Percentiles rank a stretch among this genome's conserved stretches.
These are phyloP conservation scores for Apocrypta bakeri DNA, from an alignment of 1,140 invertebrate genomes.

Conservation along the genomic window DNA sequence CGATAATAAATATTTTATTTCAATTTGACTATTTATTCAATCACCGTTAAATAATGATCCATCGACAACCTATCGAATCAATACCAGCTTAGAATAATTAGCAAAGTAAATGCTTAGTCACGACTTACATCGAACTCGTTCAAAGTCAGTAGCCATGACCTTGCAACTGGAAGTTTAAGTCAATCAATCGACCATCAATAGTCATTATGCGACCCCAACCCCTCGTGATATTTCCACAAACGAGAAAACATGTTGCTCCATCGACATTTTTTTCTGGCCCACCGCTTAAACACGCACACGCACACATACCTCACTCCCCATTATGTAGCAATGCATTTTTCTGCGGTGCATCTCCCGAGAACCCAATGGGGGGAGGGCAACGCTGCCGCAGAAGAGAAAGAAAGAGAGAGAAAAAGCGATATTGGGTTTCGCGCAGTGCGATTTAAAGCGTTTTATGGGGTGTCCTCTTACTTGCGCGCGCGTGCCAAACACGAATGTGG, in stretches of 20 bases:
- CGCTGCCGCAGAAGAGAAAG: neutral
- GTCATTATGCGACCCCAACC: neutral
- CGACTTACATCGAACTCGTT: no score
- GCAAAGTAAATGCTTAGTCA: neutral
- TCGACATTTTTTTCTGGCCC: neutral
- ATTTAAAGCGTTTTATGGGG: conserved; percentile 71
- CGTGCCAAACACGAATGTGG: conserved; percentile 70
- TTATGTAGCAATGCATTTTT: conserved; percentile 17
- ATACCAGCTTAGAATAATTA: no score
- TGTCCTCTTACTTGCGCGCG: conserved; percentile 72
- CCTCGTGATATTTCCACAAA: neutral
- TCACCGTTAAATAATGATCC: no score
- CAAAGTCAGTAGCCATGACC: neutral
- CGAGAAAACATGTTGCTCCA: neutral
- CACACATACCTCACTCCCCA: neutral
- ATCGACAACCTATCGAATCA: no score
- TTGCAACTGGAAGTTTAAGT: neutral
- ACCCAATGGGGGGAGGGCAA: neutral
- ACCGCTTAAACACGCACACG: neutral
- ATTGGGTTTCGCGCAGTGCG: conserved; percentile 70
- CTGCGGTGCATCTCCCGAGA: conserved; percentile 10
- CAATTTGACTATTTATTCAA: no score
- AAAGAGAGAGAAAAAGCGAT: conserved; percentile 54
- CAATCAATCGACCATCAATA: neutral
- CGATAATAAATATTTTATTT: no score